Conservation (phyloP, 1,140 invertebrate species). For the Caenorhabditis briggsae region DNA sequence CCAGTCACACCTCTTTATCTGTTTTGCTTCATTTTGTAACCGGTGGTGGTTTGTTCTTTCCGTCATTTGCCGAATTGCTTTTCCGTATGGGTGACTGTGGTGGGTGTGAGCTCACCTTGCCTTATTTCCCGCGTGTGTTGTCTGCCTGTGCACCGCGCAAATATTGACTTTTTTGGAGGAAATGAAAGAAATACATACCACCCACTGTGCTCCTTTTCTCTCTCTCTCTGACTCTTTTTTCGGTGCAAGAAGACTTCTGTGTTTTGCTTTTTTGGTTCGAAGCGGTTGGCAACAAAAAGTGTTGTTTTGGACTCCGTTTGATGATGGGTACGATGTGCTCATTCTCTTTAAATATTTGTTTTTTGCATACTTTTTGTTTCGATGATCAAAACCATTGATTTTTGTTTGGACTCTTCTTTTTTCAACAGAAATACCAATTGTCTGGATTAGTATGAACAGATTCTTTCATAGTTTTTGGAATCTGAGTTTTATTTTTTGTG, state of each 20-base stretch:
- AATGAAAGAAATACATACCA: conserved; percentile 52
- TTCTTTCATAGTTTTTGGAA: no score
- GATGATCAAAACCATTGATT: background rate
- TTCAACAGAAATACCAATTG: background rate
- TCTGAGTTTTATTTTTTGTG: no score
- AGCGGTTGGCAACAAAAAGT: background rate
- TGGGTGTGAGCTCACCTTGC: background rate
- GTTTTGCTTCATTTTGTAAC: no score
- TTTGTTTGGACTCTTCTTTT: conserved; percentile 8
- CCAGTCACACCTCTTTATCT: no score
- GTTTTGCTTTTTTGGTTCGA: background rate
- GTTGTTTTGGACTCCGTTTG: conserved; percentile 21
- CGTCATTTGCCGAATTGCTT: background rate
- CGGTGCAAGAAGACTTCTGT: background rate
- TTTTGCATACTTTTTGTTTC: background rate
- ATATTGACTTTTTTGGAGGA: conserved; percentile 56
- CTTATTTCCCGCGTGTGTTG: background rate
- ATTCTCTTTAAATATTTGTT: conserved; percentile 21
- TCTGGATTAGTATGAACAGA: no score
- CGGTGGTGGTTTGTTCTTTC: background rate
- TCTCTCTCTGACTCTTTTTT: conserved; percentile 49
- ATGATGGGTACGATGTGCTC: background rate
- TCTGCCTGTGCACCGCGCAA: background rate
- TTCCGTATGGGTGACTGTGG: background rate
- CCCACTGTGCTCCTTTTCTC: conserved; percentile 48